These are phyloP conservation scores for Thamnophis sirtalis DNA, from an alignment of 2,113 vertebrate genomes.

Conservation along the genomic window DNA sequence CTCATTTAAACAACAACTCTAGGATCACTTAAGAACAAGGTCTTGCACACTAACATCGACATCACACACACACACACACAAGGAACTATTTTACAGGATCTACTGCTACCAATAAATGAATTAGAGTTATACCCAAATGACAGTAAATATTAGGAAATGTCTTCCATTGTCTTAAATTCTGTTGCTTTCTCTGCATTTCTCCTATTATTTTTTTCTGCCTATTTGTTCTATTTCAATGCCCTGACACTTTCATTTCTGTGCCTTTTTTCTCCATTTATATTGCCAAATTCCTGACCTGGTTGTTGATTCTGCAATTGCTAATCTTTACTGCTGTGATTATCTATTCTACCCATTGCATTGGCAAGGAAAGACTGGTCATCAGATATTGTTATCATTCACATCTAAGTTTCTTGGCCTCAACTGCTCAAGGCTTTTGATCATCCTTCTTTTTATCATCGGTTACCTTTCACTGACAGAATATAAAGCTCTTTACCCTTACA, in stretches of 20 bases:
- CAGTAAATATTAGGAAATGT: constrained; percentile 21
- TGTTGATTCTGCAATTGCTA: not conserved
- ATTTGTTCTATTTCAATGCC: not conserved
- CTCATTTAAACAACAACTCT: not conserved
- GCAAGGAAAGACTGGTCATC: not conserved
- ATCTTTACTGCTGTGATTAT: not conserved
- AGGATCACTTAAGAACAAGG: not conserved
- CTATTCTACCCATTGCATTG: not conserved
- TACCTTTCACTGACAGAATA: not conserved
- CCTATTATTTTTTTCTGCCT: not conserved
- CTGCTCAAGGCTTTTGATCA: not conserved
- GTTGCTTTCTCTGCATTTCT: not conserved
- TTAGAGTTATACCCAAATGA: not conserved
- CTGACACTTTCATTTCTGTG: not conserved
- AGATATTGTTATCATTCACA: not conserved
- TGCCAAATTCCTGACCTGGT: not conserved
- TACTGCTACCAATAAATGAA: not conserved
- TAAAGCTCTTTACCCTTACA: not conserved
- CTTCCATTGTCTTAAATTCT: constrained; percentile 1
- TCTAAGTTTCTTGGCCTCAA: not conserved
- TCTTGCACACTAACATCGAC: not conserved
- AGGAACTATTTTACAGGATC: not conserved
- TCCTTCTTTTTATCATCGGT: not conserved
- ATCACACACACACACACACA: not conserved
- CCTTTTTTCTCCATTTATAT: not conserved